Evolutionary conservation across 2,797 vertebrate genomes (phyloP).

Genomic region (Setipinna tenuifilis): DNA sequence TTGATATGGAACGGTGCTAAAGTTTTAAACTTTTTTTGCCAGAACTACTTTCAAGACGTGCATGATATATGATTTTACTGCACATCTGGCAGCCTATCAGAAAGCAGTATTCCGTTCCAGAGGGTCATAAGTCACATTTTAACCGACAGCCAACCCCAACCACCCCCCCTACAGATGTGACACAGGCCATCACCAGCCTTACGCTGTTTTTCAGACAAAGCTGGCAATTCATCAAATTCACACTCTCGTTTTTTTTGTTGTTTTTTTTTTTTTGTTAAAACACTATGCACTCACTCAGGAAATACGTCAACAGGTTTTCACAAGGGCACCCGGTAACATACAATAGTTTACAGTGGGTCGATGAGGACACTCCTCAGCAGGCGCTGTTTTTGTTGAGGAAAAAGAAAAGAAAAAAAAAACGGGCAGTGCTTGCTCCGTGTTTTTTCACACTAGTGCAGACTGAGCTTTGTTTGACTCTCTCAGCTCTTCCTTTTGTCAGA

Average conservation of each 20-base stretch:
- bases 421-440: background rate
- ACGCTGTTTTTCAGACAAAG: background rate
- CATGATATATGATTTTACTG: no score
- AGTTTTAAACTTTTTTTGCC: no score
- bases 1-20: no score
- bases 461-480: background rate
- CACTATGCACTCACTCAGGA: background rate
- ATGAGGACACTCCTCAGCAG: background rate
- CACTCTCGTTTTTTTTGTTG: background rate
- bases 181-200: background rate
- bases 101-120: no score
- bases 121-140: no score
- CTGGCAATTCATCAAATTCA: background rate
- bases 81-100: no score
- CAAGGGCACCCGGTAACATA: background rate
- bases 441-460: background rate
- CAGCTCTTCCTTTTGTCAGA: background rate
- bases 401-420: background rate
- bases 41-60: no score
- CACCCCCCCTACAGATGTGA: background rate
- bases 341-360: background rate
- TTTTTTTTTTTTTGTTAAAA: background rate
- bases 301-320: background rate
- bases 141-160: background rate
- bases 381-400: background rate